Conservation (phyloP, 2,888 invertebrate genomes). For the Cataglyphis cursor region DNA sequence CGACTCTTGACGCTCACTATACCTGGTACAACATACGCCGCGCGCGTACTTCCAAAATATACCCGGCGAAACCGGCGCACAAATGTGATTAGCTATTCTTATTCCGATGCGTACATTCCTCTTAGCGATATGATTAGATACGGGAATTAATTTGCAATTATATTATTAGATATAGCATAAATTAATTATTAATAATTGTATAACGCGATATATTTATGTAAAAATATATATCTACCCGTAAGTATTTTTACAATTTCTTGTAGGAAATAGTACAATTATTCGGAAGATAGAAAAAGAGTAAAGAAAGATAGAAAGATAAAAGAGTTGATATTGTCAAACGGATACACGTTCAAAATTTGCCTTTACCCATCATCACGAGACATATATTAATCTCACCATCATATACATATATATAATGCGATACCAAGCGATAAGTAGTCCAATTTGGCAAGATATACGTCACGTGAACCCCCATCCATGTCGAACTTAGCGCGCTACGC, state of each 20-base stretch:
- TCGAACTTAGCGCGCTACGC: constrained; percentile 69
- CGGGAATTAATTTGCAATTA: neutral
- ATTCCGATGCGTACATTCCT: neutral
- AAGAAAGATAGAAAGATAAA: neutral
- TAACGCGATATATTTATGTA: neutral
- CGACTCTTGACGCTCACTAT: constrained; percentile 82
- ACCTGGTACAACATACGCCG: constrained; percentile 52
- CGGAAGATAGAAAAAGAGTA: neutral
- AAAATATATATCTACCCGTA: neutral
- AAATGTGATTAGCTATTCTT: constrained; percentile 43
- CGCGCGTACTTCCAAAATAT: constrained; percentile 64
- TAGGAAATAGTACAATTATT: neutral
- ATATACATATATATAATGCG: constrained; percentile 25
- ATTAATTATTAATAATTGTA: neutral
- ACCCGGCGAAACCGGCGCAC: neutral
- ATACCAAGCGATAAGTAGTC: constrained; percentile 64
- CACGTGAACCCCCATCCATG: constrained; percentile 71
- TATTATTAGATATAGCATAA: neutral
- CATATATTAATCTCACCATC: constrained; percentile 58
- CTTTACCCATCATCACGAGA: constrained; percentile 30
- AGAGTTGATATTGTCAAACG: neutral
- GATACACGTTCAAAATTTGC: neutral
- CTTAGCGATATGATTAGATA: neutral
- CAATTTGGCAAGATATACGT: constrained; percentile 74
- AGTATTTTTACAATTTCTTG: neutral